A percentile compares a stretch with the other conserved stretches of the same genome.
Evolutionary conservation across 2,113 vertebrate species (phyloP).

Genomic region (Anoura caudifer): DNA sequence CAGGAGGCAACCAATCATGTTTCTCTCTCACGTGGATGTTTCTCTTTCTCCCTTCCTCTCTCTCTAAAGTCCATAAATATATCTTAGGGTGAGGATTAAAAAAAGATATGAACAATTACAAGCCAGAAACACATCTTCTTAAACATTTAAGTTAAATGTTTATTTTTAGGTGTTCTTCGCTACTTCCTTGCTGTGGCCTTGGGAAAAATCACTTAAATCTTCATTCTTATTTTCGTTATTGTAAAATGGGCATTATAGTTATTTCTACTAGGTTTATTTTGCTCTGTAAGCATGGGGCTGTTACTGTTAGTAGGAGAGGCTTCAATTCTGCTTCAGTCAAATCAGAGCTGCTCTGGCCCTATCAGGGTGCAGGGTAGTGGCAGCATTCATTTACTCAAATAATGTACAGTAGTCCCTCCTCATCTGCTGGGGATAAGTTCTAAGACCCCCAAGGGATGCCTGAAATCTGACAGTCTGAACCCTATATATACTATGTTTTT

Average conservation of each 20-base stretch:
- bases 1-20: too few species aligned
- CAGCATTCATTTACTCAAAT: slow-evolving; percentile 11
- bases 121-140: not conserved
- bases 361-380: not conserved
- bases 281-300: not conserved
- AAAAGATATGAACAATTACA: not conserved
- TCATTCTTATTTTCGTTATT: slow-evolving; percentile 18
- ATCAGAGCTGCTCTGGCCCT: not conserved
- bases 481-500: not conserved
- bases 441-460: not conserved
- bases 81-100: too few species aligned
- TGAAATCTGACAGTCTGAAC: not conserved
- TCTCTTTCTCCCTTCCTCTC: too few species aligned
- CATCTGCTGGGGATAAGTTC: not conserved
- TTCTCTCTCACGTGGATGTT: too few species aligned
- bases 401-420: not conserved
- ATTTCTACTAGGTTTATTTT: not conserved
- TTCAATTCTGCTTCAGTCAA: not conserved
- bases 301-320: not conserved
- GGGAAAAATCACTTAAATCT: not conserved
- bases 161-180: slow-evolving; percentile 18
- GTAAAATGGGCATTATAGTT: not conserved
- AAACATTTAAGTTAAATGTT: not conserved
- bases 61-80: too few species aligned
- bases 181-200: not conserved